Base-by-base conservation (phyloP, 1,140 invertebrate genomes). In the Leptonema lineaticorne region DNA sequence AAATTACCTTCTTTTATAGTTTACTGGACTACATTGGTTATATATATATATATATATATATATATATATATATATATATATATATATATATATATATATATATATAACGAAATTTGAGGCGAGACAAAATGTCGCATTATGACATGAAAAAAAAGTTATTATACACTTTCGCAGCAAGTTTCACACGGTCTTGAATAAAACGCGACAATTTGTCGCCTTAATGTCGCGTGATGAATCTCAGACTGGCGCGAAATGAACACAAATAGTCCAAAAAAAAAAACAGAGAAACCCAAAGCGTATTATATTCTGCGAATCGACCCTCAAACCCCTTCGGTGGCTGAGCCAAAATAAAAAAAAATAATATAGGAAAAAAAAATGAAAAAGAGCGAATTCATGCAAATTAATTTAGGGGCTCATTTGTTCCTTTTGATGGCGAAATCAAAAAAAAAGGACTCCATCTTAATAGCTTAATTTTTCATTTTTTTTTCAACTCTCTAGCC, bases 381-480 rank as follows among this genome's bases (percentile, higher is more conserved):
- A n/a, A n/a, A n/a, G n/a, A n/a, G n/a, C 45, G 62, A 72, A 53
- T 66, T 72, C 66, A 56, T 60, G 63, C 56, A 69, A 63, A 69
- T 67, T 72, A 72, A 72, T 72, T 63, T 69, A 57, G 48, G 63
- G 67, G 48, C 70, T 37, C 65, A 68, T 72, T 72, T 72, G 58
- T 72, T 65, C 67, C 57, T 69, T 67, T 68, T 64, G 56, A 60
- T 67, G 67, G 67, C 26, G 57, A 68, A 65, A 71, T 72, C 62
- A 69, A 72, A 71, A 64, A n/a, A n/a, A 67, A 69, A 69, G 60
- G 62, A 69, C 60, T 65, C 62, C 22, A 67, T 63, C 70, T 60
- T 69, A 69, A 72, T 72, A 69, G 70, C 62, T 66, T 67, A 68
- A 69, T 72, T 72, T 72, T 72, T 72, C 67, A 66, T 67, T 66